Evolutionary conservation across 2,113 vertebrate species (phyloP), one percentile per base, ranked within the genome.

Genomic region (Dipodomys stephensi): DNA sequence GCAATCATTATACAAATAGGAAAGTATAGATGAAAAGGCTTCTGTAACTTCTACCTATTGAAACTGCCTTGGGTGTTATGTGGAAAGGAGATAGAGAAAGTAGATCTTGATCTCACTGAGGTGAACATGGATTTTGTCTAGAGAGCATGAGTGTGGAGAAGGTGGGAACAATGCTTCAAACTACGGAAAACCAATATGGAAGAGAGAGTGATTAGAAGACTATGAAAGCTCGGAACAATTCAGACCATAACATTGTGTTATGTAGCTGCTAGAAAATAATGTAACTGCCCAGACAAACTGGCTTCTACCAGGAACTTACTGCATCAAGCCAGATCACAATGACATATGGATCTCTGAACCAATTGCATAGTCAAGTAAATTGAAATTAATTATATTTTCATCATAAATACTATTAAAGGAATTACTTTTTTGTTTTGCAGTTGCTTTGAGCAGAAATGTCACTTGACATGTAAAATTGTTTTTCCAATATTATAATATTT

Each of bases 161-260:
- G 39, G 98, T 0, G 72, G 73, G 1, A 83, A 98, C 0, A 97
- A 96, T 16, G 97, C 97, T 1, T 95, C 95, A 0, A 96, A 97
- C 0, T 2, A 18, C 11, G 92, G 96, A 78, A 87, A 97, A 90
- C 97, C 98, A 7, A 98, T 99, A 86, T 98, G 98, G 0, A 98
- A 99, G 62, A 98, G 98, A 92, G 98, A 98, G 96, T 98, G 98
- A 39, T 98, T 98, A 77, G 98, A 98, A 97, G 98, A 99, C 90
- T 97, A 98, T 18, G 98, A 99, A 96, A 98, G 98, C 93, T 99
- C 98, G 4, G 99, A 98, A 95, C 97, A 98, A 93, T 99, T 99
- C 98, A 99, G 97, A 99, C 90, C 95, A 97, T 96, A 94, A 93
- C 92, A 81, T 97, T 97, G 98, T 97, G 97, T 97, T 96, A 60